Evolutionary conservation across 2,888 invertebrate species (phyloP).

Genomic region (Agrochola macilenta): DNA sequence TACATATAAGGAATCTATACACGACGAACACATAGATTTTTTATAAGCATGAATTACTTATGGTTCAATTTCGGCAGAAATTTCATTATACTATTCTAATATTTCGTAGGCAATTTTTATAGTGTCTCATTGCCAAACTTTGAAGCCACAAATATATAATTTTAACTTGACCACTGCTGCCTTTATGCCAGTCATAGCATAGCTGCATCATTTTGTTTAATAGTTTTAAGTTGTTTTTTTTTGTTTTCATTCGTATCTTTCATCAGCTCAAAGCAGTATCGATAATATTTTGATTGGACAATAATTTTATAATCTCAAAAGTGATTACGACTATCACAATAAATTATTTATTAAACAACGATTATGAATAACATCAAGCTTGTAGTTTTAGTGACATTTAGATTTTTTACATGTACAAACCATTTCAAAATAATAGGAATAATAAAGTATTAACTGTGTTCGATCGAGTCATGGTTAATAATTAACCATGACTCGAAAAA

Average conservation of each 20-base stretch:
- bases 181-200: conserved; percentile 4
- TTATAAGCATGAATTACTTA: conserved; percentile 18
- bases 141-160: not conserved
- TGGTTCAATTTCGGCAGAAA: conserved; percentile 11
- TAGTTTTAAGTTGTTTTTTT: not conserved
- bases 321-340: not conserved
- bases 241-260: not conserved
- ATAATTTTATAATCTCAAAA: not conserved
- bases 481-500: no score
- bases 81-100: conserved; percentile 3
- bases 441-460: not conserved
- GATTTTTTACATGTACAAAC: not conserved
- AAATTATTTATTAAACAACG: not conserved
- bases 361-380: not conserved
- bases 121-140: not conserved
- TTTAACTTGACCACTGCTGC: not conserved
- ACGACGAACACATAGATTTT: conserved; percentile 50
- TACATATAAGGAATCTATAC: conserved; percentile 38
- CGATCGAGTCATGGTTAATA: not conserved
- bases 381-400: not conserved
- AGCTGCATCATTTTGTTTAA: conserved; percentile 10
- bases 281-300: conserved; percentile 2
- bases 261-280: conserved; percentile 8
- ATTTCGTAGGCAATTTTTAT: conserved; percentile 1
- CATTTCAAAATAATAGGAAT: not conserved